phyloP scores from a whole-genome alignment of 2,888 invertebrate species.

The Orthosia cruda region DNA sequence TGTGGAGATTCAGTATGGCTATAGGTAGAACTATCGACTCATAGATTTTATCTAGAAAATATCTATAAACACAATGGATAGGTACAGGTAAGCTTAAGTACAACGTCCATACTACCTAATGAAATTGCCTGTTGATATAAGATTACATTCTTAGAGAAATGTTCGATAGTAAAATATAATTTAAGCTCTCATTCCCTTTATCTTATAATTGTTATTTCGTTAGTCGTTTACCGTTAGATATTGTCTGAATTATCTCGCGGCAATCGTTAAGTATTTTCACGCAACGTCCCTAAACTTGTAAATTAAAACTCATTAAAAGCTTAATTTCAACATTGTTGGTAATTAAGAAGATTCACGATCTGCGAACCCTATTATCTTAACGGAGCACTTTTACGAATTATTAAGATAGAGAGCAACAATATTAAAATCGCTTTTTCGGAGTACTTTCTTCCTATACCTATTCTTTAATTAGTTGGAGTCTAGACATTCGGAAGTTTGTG shows the following conservation, averaged over 20 bases:
- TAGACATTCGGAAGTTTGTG: constrained; percentile 27
- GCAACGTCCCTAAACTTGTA: constrained; percentile 87
- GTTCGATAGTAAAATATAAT: constrained; percentile 25
- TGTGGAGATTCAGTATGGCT: background rate
- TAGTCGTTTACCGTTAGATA: constrained; percentile 62
- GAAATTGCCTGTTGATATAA: background rate
- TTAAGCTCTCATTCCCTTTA: constrained; percentile 7
- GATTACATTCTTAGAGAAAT: background rate
- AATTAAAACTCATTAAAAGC: constrained; percentile 91
- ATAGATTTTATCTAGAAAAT: background rate
- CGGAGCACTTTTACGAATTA: constrained; percentile 84
- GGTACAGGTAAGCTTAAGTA: background rate
- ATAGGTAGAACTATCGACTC: background rate
- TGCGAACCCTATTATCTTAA: constrained; percentile 87
- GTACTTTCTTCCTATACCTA: constrained; percentile 49
- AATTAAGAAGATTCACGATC: constrained; percentile 91
- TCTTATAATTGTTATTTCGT: constrained; percentile 51
- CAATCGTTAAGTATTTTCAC: constrained; percentile 83
- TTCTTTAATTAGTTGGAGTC: constrained; percentile 45
- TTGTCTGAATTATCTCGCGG: constrained; percentile 73
- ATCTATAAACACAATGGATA: background rate
- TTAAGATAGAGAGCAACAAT: constrained; percentile 83
- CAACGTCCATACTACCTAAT: no score
- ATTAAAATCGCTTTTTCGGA: constrained; percentile 77
- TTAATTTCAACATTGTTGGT: constrained; percentile 90